phyloP scores from a whole-genome alignment of 1,140 invertebrate genomes.

The Bombus huntii region DNA sequence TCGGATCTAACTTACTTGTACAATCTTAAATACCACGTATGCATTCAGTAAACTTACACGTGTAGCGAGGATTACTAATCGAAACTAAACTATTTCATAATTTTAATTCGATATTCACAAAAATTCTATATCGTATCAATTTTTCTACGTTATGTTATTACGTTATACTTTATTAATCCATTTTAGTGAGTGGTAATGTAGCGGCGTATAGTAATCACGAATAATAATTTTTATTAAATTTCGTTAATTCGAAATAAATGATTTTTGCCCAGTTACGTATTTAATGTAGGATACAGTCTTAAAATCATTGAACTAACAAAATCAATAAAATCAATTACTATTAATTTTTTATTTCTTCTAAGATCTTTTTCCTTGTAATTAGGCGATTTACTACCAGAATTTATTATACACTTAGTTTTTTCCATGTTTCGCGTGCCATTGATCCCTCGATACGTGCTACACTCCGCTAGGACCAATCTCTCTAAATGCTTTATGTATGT shows the following conservation, averaged over 20 bases:
- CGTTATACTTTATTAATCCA: too few relatives aligned
- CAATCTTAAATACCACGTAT: background rate
- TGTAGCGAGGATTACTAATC: background rate
- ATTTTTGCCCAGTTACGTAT: too few relatives aligned
- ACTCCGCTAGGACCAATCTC: background rate
- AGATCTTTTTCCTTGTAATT: background rate
- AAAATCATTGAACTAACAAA: too few relatives aligned
- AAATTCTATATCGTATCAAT: background rate
- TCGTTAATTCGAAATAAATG: too few relatives aligned
- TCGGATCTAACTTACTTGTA: background rate
- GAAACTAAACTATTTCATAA: background rate
- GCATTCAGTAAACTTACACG: background rate
- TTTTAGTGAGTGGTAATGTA: too few relatives aligned
- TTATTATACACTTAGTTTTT: background rate
- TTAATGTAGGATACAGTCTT: too few relatives aligned
- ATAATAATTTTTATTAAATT: too few relatives aligned
- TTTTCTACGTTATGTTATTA: too few relatives aligned
- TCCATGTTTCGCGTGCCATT: background rate
- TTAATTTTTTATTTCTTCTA: background rate
- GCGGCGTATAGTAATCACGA: too few relatives aligned
- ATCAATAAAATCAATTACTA: background rate
- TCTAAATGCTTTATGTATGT: background rate
- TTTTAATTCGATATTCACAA: background rate
- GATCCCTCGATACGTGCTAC: background rate
- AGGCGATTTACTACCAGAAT: background rate